Base-by-base conservation (phyloP, 1,140 invertebrate species). In the Leptonema lineaticorne region DNA sequence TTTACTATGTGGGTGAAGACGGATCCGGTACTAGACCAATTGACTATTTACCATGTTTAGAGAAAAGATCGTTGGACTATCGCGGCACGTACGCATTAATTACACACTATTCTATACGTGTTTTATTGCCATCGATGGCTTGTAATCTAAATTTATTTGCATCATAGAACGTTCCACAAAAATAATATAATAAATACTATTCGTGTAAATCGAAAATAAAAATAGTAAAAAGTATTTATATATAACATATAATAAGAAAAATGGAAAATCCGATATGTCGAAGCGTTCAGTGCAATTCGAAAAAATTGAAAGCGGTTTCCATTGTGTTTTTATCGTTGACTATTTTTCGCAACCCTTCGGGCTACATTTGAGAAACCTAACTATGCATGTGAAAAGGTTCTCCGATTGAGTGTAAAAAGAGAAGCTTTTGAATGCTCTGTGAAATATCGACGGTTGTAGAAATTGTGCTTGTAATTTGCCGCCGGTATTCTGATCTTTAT, bases 301-400 rank as follows among this genome's bases (percentile, higher is more conserved):
- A 11, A 24, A 53, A 53, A 53, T 53, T 53, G 50, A 53, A 53
- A 53, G 50, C 50, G 24, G n/a, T 16, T 16, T 24, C 50, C 50
- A 53, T 53, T 53, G 50, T 53, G 50, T 53, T 53, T 53, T 24
- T 53, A 53, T 53, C 50, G 37, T 16, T 9, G 50, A 53, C 37
- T 9, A 16, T 41, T 41, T 41, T 41, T 41, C 37, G 9, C 37
- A 22, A 20, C 46, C 16, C 46, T 53, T 45, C 20, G 50, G 20
- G 50, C 18, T 14, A 1, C n/a, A n/a, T n/a, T n/a, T n/a, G n/a
- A n/a, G n/a, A n/a, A n/a, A n/a, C n/a, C n/a, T n/a, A n/a, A n/a
- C n/a, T n/a, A n/a, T 24, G 4, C 18, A 26, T 53, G 27, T 26
- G 20, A 53, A 53, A 53, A 24, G 20, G 22, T 24, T 53, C 22